These are phyloP conservation scores for Alcedo quadribrachys DNA, from an alignment of 2,797 vertebrate genomes.

Conservation along the genomic window DNA sequence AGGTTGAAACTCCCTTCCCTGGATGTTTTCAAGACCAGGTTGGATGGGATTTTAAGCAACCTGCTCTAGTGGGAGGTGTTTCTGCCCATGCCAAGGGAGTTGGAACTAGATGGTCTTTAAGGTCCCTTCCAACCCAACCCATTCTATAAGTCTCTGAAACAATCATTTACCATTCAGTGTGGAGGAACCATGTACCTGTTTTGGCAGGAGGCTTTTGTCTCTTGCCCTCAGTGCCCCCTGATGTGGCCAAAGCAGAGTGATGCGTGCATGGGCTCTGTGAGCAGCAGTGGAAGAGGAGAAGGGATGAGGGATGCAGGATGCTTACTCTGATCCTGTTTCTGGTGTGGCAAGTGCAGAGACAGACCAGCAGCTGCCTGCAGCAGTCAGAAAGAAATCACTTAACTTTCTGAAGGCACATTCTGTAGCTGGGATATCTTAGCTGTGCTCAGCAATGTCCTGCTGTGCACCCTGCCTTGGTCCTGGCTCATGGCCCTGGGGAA, in stretches of 20 bases:
- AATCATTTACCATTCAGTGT: not conserved
- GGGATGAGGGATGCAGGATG: not conserved
- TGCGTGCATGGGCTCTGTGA: too few species aligned
- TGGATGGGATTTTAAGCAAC: not conserved
- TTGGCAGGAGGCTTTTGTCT: not conserved
- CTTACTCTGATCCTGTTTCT: rapidly evolving
- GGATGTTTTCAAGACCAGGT: not conserved
- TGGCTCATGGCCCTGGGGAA: not conserved
- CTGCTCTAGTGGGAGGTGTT: not conserved
- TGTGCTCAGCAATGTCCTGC: not conserved
- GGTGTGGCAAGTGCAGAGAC: not conserved
- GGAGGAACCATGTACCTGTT: rapidly evolving
- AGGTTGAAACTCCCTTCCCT: not conserved
- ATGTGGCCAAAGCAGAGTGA: rapidly evolving
- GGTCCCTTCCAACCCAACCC: not conserved
- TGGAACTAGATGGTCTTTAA: not conserved
- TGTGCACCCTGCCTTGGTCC: not conserved
- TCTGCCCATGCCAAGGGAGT: too few species aligned
- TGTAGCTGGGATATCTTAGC: rapidly evolving
- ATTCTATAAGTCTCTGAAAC: not conserved
- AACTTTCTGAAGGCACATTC: too few species aligned
- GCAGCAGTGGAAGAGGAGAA: not conserved
- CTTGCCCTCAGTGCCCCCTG: rapidly evolving
- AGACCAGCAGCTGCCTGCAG: rapidly evolving
- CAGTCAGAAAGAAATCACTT: rapidly evolving